Base-by-base conservation (phyloP, 2,797 vertebrate species). In the Oreortyx pictus region DNA sequence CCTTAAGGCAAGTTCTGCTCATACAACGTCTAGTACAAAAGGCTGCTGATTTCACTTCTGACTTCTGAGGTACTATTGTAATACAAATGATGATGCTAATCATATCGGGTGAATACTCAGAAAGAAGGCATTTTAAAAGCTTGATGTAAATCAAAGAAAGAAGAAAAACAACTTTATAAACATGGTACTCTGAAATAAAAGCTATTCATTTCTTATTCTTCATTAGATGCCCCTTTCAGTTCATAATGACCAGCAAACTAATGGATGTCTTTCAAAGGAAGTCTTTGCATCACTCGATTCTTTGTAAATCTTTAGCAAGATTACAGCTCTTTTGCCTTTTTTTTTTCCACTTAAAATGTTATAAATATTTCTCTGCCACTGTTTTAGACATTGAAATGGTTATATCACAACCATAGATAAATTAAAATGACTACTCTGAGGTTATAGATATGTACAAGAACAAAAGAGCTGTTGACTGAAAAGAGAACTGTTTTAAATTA, bases 401-500 rank as follows among this genome's bases (percentile, higher is more conserved):
- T 83, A 64, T 95, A 95, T 90, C 72, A 82, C 72, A 94, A 66
- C 47, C 62, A 66, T 15, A 79, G 89, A 91, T 61, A 96, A 95
- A 96, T 86, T 92, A 81, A 94, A 95, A 88, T 84, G 46, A 74
- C 88, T 92, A 62, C 60, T 86, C 67, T 81, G 89, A 88, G 86
- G 65, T 82, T 61, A 73, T 37, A 94, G 85, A 92, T 89, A 91
- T 72, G 60, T 77, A 78, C 27, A 96, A 79, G 94, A 93, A 88
- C 78, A 94, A 95, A 91, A 88, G 74, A 66, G 72, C 29, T 86
- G 86, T 95, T 85, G 87, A 72, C 67, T 94, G 83, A 84, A 91
- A 84, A 87, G 71, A 84, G 70, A 96, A 84, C 27, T 14, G n/a
- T 11, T 86, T 90, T 97, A 92, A 97, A 96, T 95, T 95, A 97